phyloP scores from a whole-genome alignment of 1,140 invertebrate species.

The Drosophila carrolli region DNA sequence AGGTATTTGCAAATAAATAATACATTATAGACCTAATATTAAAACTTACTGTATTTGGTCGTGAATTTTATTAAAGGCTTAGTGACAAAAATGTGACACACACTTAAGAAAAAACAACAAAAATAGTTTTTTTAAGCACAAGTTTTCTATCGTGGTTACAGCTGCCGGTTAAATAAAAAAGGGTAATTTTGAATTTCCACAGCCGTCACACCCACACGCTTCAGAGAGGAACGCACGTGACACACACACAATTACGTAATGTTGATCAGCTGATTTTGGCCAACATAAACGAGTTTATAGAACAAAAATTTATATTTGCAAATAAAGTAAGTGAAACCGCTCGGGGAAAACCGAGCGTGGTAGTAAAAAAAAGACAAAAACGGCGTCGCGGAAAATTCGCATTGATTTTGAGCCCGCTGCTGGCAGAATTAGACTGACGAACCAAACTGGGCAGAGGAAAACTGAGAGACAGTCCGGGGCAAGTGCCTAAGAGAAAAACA shows the following conservation, averaged over 20 bases:
- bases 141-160: neutral
- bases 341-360: conserved; percentile 12
- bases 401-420: conserved; percentile 40
- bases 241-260: conserved; percentile 65
- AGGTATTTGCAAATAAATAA: too few species aligned
- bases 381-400: conserved; percentile 37
- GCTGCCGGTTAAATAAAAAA: conserved; percentile 16
- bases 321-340: conserved; percentile 7
- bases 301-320: conserved; percentile 1
- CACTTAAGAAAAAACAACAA: conserved; percentile 5
- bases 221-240: conserved; percentile 32
- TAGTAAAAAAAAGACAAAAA: conserved; percentile 23
- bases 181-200: conserved; percentile 16
- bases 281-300: conserved; percentile 22
- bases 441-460: conserved; percentile 14
- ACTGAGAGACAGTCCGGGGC: conserved; percentile 1
- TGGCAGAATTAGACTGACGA: conserved; percentile 37
- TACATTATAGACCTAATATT: neutral
- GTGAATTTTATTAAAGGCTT: neutral
- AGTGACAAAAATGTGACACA: neutral
- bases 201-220: neutral
- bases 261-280: conserved; percentile 31
- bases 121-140: neutral
- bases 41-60: neutral
- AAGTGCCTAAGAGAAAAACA: neutral